A percentile compares a stretch with the other conserved stretches of the same genome.
These are phyloP conservation scores for Dendrolimus pini DNA, from an alignment of 2,888 invertebrate species.

Conservation along the genomic window DNA sequence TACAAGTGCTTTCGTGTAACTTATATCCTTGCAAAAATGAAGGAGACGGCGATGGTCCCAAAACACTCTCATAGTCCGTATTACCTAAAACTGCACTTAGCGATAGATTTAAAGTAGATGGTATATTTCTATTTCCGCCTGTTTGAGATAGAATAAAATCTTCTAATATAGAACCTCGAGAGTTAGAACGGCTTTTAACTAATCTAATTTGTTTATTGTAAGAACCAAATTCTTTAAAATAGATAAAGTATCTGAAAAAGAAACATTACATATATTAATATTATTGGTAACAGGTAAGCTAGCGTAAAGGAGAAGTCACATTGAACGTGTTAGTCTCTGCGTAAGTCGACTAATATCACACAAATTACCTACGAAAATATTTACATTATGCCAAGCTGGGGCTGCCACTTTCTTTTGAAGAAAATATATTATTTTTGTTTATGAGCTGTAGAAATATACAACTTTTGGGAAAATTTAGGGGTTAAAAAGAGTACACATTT, in stretches of 20 bases:
- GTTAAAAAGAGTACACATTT: too few species aligned
- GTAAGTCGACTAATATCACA: too few species aligned
- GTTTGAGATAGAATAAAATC: slow-evolving; percentile 45
- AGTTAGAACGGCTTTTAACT: slow-evolving; percentile 63
- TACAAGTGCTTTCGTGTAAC: slow-evolving; percentile 57
- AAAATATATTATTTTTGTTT: too few species aligned
- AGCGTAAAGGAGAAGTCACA: too few species aligned
- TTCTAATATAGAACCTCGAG: slow-evolving; percentile 64
- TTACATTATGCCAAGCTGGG: too few species aligned
- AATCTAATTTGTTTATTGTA: slow-evolving; percentile 64
- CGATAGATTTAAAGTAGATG: slow-evolving; percentile 42
- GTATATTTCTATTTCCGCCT: slow-evolving; percentile 26
- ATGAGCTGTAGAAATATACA: too few species aligned
- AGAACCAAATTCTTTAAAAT: slow-evolving; percentile 74
- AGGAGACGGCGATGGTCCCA: slow-evolving; percentile 31
- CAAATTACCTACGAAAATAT: too few species aligned
- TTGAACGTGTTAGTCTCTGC: too few species aligned
- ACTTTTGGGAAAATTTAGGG: too few species aligned
- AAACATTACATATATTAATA: background rate
- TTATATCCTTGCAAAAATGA: slow-evolving; percentile 41
- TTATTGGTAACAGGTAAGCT: too few species aligned
- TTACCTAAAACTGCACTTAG: slow-evolving; percentile 38
- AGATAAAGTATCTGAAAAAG: slow-evolving; percentile 70
- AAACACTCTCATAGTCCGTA: slow-evolving; percentile 41
- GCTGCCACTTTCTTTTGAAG: too few species aligned